Conservation (phyloP, 2,797 vertebrate species). For the Poliocrania exsul region DNA sequence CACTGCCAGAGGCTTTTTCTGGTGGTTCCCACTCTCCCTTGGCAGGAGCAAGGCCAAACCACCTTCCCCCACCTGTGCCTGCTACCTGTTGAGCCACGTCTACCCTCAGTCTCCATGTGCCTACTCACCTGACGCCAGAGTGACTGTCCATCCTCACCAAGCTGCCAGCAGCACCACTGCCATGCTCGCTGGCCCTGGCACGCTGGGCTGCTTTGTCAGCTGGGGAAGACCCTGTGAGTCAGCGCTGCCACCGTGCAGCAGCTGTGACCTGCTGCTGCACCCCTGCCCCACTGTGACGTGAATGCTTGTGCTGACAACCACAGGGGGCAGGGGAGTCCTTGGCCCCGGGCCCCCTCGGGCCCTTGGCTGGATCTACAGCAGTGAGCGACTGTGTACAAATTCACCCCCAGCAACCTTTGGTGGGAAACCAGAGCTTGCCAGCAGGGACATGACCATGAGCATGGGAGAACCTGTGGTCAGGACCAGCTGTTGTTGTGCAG, state of each 20-base stretch:
- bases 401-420: accelerated
- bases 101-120: neutral
- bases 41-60: neutral
- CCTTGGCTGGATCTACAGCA: neutral
- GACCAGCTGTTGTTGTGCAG: neutral
- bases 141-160: accelerated
- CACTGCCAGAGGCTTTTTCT: neutral
- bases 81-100: neutral
- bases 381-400: accelerated
- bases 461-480: neutral
- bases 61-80: accelerated
- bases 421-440: neutral
- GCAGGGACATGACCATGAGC: neutral
- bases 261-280: neutral
- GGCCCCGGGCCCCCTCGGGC: accelerated
- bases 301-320: neutral
- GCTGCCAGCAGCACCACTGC: neutral
- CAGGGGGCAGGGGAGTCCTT: neutral
- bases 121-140: neutral
- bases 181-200: neutral
- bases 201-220: neutral
- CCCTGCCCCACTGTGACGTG: neutral
- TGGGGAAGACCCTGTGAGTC: slow-evolving; percentile 31
- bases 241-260: neutral
- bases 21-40: neutral